Percentiles rank a stretch among this genome's conserved stretches.
These are phyloP conservation scores for Porphyrio hochstetteri DNA, from an alignment of 2,113 vertebrate genomes.

Conservation along the genomic window DNA sequence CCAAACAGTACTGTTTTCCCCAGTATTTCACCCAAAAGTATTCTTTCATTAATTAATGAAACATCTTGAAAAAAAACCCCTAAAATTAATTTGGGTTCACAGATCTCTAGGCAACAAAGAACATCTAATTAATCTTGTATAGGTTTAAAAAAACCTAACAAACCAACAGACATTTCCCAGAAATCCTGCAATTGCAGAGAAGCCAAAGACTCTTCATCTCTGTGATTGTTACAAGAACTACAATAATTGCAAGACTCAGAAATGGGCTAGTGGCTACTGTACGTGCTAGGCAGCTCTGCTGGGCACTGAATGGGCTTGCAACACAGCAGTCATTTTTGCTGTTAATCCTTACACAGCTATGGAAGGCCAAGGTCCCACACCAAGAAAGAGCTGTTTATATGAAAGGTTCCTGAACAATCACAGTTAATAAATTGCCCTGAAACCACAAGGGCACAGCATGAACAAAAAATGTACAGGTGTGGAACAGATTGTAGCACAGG, in stretches of 20 bases:
- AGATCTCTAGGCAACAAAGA: not conserved
- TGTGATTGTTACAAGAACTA: not conserved
- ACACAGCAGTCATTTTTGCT: not conserved
- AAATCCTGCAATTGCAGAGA: not conserved
- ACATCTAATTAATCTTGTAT: not conserved
- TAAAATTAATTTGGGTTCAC: not conserved
- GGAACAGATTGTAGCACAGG: conserved; percentile 1
- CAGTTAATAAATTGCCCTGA: conserved; percentile 23
- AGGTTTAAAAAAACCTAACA: not conserved
- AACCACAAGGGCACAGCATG: not conserved
- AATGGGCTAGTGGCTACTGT: not conserved
- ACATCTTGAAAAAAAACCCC: not conserved
- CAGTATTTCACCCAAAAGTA: not conserved
- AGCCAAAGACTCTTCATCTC: not conserved
- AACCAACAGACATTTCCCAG: not conserved
- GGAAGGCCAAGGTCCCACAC: not conserved
- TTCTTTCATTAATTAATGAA: not conserved
- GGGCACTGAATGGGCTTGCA: not conserved
- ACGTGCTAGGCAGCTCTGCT: not conserved
- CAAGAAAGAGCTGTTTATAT: not conserved
- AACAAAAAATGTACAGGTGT: not conserved
- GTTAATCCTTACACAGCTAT: not conserved
- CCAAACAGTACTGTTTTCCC: not conserved
- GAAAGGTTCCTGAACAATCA: not conserved
- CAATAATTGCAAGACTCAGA: not conserved